Base-by-base conservation (phyloP, 1,140 invertebrate species). In the Drosophila dunni region DNA sequence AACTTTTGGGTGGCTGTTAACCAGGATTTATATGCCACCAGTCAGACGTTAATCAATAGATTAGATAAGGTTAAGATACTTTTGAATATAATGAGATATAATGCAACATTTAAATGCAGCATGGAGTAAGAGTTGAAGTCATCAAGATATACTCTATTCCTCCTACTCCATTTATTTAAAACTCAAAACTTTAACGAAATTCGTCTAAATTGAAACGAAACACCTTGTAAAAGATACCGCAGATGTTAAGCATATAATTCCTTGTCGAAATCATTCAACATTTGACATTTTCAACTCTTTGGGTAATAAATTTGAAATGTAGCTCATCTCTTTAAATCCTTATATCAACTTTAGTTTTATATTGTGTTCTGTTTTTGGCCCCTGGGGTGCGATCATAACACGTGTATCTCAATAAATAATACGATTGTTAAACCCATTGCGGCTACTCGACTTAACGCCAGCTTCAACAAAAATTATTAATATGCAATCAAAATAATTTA, bases 391-490 rank as follows among this genome's bases (percentile, higher is more conserved):
- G 70, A 81, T 85, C 82, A 68, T 75, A 85, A 84, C 81, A 84
- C 81, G 81, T 85, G 81, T 81, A 85, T 75, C 46, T 48, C 70
- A 65, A 85, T 85, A 85, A 85, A 85, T 85, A 85, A 78, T 81
- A 66, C 42, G 46, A 70, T 57, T 61, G 42, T 68, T 46, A 72
- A 44, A 17, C 44, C 38, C 40, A 60, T 38, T 45, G 62, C 56
- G 40, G 80, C 79, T 82, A 75, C 50, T 63, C 36, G 57, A 56
- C 64, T 61, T 61, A 56, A 71, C 46, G 45, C 63, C 46, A 29
- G 24, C 4, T 29, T 29, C 24, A 3, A 44, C 13, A 34, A 2
- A 46, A 51, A 61, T 45, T 76, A 85, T 81, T 86, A 85, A 86
- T 85, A 85, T 75, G 68, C 78, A 84, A 78, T 81, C 53, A 51